Evolutionary conservation across 2,888 invertebrate species (phyloP).

Genomic region (Byasa hedistus): DNA sequence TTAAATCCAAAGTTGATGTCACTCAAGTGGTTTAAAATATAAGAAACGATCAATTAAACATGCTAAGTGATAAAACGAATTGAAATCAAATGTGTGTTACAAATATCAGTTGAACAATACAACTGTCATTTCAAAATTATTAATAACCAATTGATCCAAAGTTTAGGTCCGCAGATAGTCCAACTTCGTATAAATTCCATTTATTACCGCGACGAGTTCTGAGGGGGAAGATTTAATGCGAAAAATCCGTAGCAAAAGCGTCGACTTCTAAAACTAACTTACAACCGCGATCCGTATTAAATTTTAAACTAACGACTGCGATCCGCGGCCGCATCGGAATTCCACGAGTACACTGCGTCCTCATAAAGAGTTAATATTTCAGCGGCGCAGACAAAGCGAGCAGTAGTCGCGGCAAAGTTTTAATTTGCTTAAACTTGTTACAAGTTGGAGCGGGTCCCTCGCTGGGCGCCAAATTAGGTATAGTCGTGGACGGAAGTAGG

Average conservation of each 20-base stretch:
- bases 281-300: constrained; percentile 59
- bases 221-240: constrained; percentile 31
- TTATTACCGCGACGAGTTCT: constrained; percentile 30
- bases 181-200: constrained; percentile 26
- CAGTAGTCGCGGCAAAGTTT: constrained; percentile 75
- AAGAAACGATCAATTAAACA: too few relatives aligned
- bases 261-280: constrained; percentile 56
- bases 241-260: constrained; percentile 32
- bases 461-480: constrained; percentile 76
- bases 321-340: constrained; percentile 54
- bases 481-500: constrained; percentile 52
- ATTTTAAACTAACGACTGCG: constrained; percentile 67
- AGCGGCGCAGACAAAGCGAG: constrained; percentile 68
- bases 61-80: too few relatives aligned
- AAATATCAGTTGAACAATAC: not conserved
- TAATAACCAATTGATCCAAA: constrained; percentile 15
- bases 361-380: constrained; percentile 79
- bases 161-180: constrained; percentile 21
- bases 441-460: constrained; percentile 75
- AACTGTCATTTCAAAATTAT: not conserved
- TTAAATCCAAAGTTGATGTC: too few relatives aligned
- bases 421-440: constrained; percentile 79
- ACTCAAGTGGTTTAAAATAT: too few relatives aligned
- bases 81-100: too few relatives aligned
- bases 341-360: constrained; percentile 65